Base-by-base conservation (phyloP, 2,888 invertebrate genomes). In the Amblyjoppa proteus region DNA sequence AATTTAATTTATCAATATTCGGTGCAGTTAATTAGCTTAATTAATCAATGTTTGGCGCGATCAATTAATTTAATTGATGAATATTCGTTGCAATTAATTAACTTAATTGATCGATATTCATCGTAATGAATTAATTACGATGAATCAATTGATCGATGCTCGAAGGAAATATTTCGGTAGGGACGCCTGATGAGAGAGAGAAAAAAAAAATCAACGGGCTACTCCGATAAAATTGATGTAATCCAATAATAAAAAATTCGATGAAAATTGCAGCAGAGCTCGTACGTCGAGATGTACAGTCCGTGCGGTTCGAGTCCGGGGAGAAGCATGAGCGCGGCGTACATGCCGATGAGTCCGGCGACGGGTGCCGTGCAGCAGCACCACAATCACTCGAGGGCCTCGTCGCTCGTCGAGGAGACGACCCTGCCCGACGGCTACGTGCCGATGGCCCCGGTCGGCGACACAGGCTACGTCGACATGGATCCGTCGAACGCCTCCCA, bases 391-490 rank as follows among this genome's bases (percentile, higher is more conserved):
- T 96, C 96, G 83, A 95, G 96, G 20, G 95, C 95, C 20, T 96
- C 96, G 58, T 96, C 96, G 11, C 92, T 96, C 20, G 94, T 95
- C 3, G 95, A 95, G 87, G 95, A 95, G 81, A 90, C 91, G 9
- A 92, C 90, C 9, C 89, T 89, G 89, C 93, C 86, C 88, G 95
- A 95, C 83, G 96, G 96, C 51, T 97, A 97, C 93, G 95, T 97
- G 84, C 96, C 96, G 78, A 97, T 97, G 97, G 95, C 95, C n/a
- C 96, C 96, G 7, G 88, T 93, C 51, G 92, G 94, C 79, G 95
- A 94, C 80, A 94, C 94, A 75, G 95, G 95, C 28, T 96, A 96
- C 91, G 96, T 96, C 51, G 96, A 96, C 88, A 96, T 96, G 96
- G 95, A 95, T 84, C 95, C 95, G 58, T 89, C 93, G 31, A 93